Base-by-base conservation (phyloP, 2,888 invertebrate species). In the Ophion slaviceki region DNA sequence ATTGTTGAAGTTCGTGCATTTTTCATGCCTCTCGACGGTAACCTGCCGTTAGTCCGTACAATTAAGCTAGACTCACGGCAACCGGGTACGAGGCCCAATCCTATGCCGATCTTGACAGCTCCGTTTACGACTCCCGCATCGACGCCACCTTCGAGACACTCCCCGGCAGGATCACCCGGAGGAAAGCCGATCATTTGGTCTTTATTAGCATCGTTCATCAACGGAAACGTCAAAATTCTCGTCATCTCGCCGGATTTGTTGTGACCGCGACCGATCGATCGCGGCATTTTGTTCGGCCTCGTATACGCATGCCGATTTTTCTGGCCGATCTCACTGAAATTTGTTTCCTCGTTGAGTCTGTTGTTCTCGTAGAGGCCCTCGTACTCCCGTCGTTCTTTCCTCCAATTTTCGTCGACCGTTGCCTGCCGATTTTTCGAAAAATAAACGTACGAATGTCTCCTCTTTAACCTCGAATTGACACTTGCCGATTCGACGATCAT, bases 111-210 rank as follows among this genome's bases (percentile, higher is more conserved):
- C 70, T 86, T 83, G 10, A 86, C 32, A 8, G 70, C 83, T 7
- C 86, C 86, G 20, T 86, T 75, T 32, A 84, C 66, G 66, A 84
- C 81, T 2, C 83, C 86, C 2, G 83, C 86, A 40, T 86, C 81
- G 47, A 84, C 78, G 0, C 83, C 86, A 40, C 83, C 83, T 14
- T 75, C 64, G n/a, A 86, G 72, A 40, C 86, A 84, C 57, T 86
- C 83, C 14, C n/a, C 70, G 17, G 81, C 86, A 1, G 83, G 80
- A 70, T 83, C 59, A 7, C 71, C 86, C 10, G 83, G 70, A 4
- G 62, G 68, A 53, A 81, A 81, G 8, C 62, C 70, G n/a, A 36
- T 81, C 10, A 57, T 36, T 8, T 14, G 24, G 11, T 68, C 61
- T 3, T n/a, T 62, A 10, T 61, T 45, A 2, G 59, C 57, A 20